These are phyloP conservation scores for Tenthredo livida DNA, from an alignment of 2,888 invertebrate species.

Conservation along the genomic window DNA sequence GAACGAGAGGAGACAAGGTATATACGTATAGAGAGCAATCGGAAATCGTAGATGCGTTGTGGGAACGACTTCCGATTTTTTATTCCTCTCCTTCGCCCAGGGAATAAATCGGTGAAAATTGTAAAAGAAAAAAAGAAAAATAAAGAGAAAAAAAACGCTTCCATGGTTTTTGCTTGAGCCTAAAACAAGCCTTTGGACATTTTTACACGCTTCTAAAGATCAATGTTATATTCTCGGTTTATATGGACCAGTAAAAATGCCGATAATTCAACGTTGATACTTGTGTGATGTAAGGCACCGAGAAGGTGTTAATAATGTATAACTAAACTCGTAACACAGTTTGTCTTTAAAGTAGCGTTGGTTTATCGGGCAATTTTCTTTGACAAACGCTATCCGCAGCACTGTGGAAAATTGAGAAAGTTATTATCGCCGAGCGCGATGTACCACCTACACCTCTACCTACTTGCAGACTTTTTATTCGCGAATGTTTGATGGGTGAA, in stretches of 20 bases:
- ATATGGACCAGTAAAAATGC: background rate
- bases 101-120: background rate
- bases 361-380: conserved; percentile 50
- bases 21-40: conserved; percentile 55
- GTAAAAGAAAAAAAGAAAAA: background rate
- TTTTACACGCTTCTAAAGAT: background rate
- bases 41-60: conserved; percentile 58
- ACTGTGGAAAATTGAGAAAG: conserved; percentile 51
- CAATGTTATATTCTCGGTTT: background rate
- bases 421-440: conserved; percentile 24
- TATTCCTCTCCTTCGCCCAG: background rate
- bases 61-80: background rate
- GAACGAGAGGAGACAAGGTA: conserved; percentile 59
- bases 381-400: conserved; percentile 42
- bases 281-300: background rate
- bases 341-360: conserved; percentile 29
- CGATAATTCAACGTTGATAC: background rate
- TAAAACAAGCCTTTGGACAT: background rate
- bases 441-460: background rate
- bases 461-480: conserved; percentile 30
- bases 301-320: conserved; percentile 27
- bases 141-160: no score
- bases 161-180: background rate
- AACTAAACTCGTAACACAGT: conserved; percentile 46
- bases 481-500: conserved; percentile 32